Conservation (phyloP, 2,888 invertebrate genomes). For the Unio delphinus region DNA sequence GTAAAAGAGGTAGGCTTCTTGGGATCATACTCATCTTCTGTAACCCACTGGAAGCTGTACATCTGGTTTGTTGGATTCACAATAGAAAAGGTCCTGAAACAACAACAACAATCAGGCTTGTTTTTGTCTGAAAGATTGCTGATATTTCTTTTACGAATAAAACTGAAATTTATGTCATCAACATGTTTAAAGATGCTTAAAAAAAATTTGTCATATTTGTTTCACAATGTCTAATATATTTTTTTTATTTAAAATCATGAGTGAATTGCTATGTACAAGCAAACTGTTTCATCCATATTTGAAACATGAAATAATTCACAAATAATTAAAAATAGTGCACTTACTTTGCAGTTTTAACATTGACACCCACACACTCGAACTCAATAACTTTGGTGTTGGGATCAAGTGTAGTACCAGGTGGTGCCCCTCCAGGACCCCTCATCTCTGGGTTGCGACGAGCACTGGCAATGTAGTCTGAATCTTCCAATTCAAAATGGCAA, state of each 20-base stretch:
- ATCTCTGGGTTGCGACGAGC: conserved; percentile 69
- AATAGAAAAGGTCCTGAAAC: conserved; percentile 77
- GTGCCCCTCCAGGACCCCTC: conserved; percentile 65
- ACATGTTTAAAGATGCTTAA: too few species aligned
- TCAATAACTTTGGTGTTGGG: conserved; percentile 77
- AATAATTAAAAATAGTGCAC: conserved; percentile 8
- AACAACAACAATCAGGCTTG: not conserved
- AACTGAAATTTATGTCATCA: too few species aligned
- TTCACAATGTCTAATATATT: too few species aligned
- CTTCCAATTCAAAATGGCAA: conserved; percentile 81
- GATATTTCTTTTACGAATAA: too few species aligned
- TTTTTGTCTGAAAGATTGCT: too few species aligned
- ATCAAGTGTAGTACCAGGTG: conserved; percentile 69
- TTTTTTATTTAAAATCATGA: too few species aligned
- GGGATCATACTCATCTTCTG: conserved; percentile 73
- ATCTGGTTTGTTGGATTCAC: conserved; percentile 79
- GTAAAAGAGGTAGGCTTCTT: conserved; percentile 74
- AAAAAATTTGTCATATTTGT: too few species aligned
- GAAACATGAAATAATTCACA: conserved; percentile 64
- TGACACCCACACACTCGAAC: conserved; percentile 79
- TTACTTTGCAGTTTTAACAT: conserved; percentile 66
- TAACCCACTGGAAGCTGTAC: conserved; percentile 77
- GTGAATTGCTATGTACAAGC: not conserved
- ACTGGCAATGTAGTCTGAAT: conserved; percentile 77
- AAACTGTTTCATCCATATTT: not conserved